A percentile compares a stretch with the other conserved stretches of the same genome.
These are phyloP conservation scores for Dendrocincla tyrannina DNA, from an alignment of 2,797 vertebrate genomes.

Conservation along the genomic window DNA sequence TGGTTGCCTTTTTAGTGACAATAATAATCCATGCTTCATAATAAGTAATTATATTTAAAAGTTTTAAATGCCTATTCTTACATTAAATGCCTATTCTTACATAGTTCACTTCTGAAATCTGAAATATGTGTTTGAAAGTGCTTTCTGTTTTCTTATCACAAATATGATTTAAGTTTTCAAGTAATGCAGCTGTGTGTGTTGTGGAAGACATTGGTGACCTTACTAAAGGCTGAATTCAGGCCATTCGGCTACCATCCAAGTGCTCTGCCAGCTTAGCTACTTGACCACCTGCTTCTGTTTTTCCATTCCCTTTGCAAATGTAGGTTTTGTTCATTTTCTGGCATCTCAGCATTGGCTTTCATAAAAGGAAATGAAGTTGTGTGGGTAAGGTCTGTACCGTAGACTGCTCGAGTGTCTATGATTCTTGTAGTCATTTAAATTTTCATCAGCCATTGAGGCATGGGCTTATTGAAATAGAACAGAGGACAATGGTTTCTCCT, in stretches of 20 bases:
- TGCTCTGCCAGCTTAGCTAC: conserved; percentile 55
- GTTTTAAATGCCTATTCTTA: not conserved
- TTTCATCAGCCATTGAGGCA: not conserved
- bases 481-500: not conserved
- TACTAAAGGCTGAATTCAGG: conserved; percentile 49
- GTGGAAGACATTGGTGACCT: conserved; percentile 28
- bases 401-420: not conserved
- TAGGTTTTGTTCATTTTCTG: conserved; percentile 56
- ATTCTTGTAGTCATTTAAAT: not conserved
- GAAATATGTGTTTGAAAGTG: not conserved
- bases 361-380: not conserved
- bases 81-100: not conserved
- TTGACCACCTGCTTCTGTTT: conserved; percentile 73
- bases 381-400: not conserved
- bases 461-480: not conserved
- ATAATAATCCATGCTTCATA: not conserved
- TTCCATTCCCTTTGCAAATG: conserved; percentile 56
- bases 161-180: conserved; percentile 1
- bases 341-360: not conserved
- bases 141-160: not conserved
- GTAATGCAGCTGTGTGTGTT: conserved; percentile 13
- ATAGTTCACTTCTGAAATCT: not conserved
- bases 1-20: not conserved
- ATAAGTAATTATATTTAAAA: not conserved
- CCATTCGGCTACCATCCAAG: conserved; percentile 48